A percentile compares a stretch with the other conserved stretches of the same genome.
Conservation (phyloP, 2,797 vertebrate species). For the Micrastur ruficollis region DNA sequence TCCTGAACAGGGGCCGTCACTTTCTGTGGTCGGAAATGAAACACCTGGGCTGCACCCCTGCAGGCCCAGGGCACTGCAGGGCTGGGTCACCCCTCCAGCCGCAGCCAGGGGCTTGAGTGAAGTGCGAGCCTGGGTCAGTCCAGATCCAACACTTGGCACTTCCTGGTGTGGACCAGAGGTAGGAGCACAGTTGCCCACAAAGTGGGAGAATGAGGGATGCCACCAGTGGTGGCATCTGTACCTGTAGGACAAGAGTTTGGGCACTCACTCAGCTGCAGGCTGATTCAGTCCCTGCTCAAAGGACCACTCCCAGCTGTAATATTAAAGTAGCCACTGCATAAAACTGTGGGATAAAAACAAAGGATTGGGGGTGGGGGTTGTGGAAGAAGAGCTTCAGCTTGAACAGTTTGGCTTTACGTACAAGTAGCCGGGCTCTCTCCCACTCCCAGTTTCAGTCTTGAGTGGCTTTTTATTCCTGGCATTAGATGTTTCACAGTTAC, state of each 20-base stretch:
- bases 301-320: background rate
- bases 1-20: background rate
- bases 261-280: background rate
- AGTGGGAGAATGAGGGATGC: background rate
- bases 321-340: background rate
- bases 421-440: background rate
- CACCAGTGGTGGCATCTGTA: background rate
- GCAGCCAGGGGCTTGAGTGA: background rate
- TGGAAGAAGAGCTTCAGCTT: background rate
- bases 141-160: rapidly evolving
- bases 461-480: background rate
- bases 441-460: background rate
- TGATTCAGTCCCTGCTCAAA: background rate
- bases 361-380: background rate
- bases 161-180: background rate
- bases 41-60: background rate
- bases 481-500: background rate
- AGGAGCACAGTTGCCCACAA: background rate
- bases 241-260: background rate
- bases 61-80: rapidly evolving
- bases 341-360: too few relatives aligned
- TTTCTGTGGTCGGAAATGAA: background rate
- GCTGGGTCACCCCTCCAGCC: too few relatives aligned
- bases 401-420: background rate
- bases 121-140: rapidly evolving